Evolutionary conservation across 2,113 vertebrate genomes (phyloP).

Genomic region (Chionomys nivalis): DNA sequence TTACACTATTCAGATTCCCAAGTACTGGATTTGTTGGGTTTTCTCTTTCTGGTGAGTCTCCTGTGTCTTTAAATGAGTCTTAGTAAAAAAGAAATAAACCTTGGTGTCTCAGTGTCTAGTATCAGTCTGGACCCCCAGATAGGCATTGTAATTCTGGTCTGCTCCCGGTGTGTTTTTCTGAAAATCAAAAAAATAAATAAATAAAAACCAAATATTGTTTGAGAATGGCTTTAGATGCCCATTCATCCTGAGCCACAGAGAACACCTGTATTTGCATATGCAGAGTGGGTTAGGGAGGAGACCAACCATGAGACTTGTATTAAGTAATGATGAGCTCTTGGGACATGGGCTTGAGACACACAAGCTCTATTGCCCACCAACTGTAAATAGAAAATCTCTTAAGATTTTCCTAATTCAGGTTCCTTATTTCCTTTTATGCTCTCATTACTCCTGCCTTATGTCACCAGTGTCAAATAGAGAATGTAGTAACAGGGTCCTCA

Average conservation of each 20-base stretch:
- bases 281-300: rapidly evolving
- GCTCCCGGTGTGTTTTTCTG: not conserved
- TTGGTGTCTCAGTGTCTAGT: not conserved
- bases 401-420: not conserved
- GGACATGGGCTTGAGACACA: not conserved
- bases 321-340: not conserved
- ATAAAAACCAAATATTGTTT: not conserved
- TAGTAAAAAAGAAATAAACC: not conserved
- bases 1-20: not conserved
- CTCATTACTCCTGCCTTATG: not conserved
- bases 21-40: not conserved
- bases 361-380: not conserved
- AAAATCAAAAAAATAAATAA: not conserved
- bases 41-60: not conserved
- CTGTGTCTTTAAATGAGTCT: not conserved
- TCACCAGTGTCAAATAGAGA: not conserved
- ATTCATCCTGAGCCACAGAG: not conserved
- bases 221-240: not conserved
- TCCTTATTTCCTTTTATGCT: not conserved
- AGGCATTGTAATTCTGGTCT: not conserved
- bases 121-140: not conserved
- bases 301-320: not conserved
- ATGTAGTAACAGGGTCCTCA: not conserved
- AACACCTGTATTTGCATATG: not conserved
- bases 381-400: not conserved